Base-by-base conservation (phyloP, 37 sponge, comb jelly and placozoan species). In the Oopsacas minuta region DNA sequence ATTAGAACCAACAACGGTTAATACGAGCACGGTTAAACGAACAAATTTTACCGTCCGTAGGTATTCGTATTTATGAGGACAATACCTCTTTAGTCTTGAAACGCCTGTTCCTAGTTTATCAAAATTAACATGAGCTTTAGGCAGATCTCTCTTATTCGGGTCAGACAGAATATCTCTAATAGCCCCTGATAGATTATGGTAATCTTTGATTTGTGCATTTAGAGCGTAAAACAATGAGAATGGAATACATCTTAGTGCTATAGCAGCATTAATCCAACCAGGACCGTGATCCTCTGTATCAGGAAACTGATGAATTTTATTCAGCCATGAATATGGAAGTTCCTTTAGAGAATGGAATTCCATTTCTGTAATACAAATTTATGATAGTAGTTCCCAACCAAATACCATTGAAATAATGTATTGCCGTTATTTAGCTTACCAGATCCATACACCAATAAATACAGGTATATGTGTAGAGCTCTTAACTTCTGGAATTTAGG, bases 201-300 rank as follows among this genome's bases (percentile, higher is more conserved):
- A 61, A 25, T 61, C 75, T 3, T 5, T n/a, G 7, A 12, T 12
- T 34, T 20, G 75, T 20, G 75, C 75, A 34, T n/a, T n/a, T 3
- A 61, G 75, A 20, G 75, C 75, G 75, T 61, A 61, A 34, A 61
- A 61, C 32, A 61, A 34, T 32, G 75, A 61, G 75, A 61, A 61
- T 3, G 75, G 75, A 61, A 61, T 61, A 34, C 30, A 61, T 34
- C 75, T 61, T 25, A 61, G 75, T 32, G 75, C 75, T 32, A 61
- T 61, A n/a, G 75, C 75, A 5, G 75, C 30, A 34, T 61, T 61
- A 3, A 61, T 61, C 75, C 75, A 61, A 3, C 75, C 75, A 12
- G 75, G 75, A 25, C 75, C 75, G 30, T 61, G 75, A 3, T 5
- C 30, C 28, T 61, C 75, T n/a, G 30, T 32, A 5, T 61, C 75